Conservation (phyloP, 2,113 vertebrate species). For the Caranx ignobilis region DNA sequence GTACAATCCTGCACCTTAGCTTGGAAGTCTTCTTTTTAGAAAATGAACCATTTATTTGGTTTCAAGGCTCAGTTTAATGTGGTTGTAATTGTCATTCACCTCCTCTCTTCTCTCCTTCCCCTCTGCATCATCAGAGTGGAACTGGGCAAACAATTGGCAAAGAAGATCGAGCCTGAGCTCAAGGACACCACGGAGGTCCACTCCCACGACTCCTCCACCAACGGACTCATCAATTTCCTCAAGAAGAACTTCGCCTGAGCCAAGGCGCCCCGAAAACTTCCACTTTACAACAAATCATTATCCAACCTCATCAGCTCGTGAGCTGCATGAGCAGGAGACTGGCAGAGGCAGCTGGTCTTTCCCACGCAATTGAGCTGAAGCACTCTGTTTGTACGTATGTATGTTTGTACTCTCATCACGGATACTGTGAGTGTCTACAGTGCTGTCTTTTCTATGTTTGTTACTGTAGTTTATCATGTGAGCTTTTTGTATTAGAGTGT, state of each 20-base stretch:
- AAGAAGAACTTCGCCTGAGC: constrained; percentile 90
- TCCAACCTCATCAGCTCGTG: constrained; percentile 41
- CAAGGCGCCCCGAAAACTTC: constrained; percentile 56
- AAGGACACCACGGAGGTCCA: constrained; percentile 87
- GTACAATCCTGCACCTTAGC: no score
- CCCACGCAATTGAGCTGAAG: constrained; percentile 73
- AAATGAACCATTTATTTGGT: no score
- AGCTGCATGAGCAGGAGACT: constrained; percentile 43
- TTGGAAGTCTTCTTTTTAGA: no score
- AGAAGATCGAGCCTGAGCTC: constrained; percentile 97
- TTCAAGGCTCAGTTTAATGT: no score
- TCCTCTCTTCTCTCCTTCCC: neutral
- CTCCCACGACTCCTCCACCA: constrained; percentile 96
- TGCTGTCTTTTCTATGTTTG: constrained; percentile 39
- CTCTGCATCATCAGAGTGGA: constrained; percentile 87
- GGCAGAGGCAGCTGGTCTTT: constrained; percentile 55
- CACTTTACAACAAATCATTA: constrained; percentile 53
- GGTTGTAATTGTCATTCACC: no score
- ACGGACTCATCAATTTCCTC: constrained; percentile 96
- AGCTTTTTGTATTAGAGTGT: constrained; percentile 49
- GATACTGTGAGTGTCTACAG: constrained; percentile 47
- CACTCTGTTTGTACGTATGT: constrained; percentile 74
- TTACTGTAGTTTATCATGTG: constrained; percentile 15
- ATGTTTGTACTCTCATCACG: constrained; percentile 71
- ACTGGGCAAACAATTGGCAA: constrained; percentile 96